Conservation (phyloP, 2,888 invertebrate species). For the Drosophila bunnanda region DNA sequence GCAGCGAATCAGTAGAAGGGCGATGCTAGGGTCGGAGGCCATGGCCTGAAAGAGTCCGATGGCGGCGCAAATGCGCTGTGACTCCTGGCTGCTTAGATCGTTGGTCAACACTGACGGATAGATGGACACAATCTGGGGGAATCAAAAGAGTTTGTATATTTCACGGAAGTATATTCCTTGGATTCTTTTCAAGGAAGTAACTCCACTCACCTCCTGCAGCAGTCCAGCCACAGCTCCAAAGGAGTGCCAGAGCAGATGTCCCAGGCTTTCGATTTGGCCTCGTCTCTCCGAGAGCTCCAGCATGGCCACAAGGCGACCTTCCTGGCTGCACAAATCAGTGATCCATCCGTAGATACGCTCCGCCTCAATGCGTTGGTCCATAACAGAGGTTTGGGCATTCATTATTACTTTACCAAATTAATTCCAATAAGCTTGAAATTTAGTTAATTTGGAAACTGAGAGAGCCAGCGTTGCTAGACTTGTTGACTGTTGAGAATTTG, state of each 20-base stretch:
- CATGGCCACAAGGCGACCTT: constrained; percentile 37
- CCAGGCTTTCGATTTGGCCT: constrained; percentile 25
- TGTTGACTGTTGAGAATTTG: neutral
- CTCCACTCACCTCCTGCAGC: constrained; percentile 35
- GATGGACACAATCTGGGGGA: constrained; percentile 4
- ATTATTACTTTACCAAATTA: neutral
- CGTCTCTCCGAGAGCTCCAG: constrained; percentile 43
- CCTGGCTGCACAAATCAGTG: constrained; percentile 32
- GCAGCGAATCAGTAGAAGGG: constrained; percentile 30
- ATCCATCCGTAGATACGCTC: constrained; percentile 41
- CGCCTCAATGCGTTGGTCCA: constrained; percentile 23
- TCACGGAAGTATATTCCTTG: neutral
- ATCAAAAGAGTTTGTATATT: neutral
- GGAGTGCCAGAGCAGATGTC: constrained; percentile 48
- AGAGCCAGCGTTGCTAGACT: neutral
- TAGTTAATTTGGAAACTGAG: neutral
- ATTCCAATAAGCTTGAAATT: neutral
- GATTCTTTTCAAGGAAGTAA: neutral
- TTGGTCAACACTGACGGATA: constrained; percentile 25
- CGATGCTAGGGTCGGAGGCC: constrained; percentile 35
- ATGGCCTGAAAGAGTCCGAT: constrained; percentile 42
- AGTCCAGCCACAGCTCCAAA: constrained; percentile 48
- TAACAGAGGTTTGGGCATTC: neutral
- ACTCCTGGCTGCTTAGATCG: constrained; percentile 23
- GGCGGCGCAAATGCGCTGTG: constrained; percentile 45